phyloP scores from a whole-genome alignment of 2,113 vertebrate species.

The Pavo muticus region DNA sequence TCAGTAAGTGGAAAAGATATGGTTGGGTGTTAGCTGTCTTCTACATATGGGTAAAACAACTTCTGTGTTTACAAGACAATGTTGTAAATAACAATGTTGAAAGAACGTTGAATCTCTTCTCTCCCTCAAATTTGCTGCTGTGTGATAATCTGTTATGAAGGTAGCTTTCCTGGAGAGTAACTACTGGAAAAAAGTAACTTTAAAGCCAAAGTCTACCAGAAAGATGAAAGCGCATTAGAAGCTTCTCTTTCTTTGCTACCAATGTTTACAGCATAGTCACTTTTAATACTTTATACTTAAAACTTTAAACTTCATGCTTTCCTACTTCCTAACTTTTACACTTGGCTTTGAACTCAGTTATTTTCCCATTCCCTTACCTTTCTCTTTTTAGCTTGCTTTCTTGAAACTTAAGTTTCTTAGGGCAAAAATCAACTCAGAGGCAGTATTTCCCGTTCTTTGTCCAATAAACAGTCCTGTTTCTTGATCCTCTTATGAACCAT shows the following conservation, averaged over 20 bases:
- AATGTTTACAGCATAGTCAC: background rate
- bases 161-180: background rate
- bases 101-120: background rate
- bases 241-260: background rate
- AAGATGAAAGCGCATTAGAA: background rate
- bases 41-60: background rate
- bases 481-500: constrained; percentile 31
- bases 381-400: background rate
- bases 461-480: constrained; percentile 25
- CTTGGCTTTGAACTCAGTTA: background rate
- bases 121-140: background rate
- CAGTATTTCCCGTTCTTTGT: constrained; percentile 27
- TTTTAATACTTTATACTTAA: background rate
- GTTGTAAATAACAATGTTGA: background rate
- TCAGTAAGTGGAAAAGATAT: background rate
- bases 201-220: background rate
- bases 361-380: background rate
- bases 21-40: background rate
- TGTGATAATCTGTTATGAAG: background rate
- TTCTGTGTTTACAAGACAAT: background rate
- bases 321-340: background rate
- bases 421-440: constrained; percentile 15
- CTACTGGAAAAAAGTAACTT: background rate
- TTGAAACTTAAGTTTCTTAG: constrained; percentile 28
- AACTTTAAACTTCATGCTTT: background rate